Percentiles rank a stretch among this genome's conserved stretches.
phyloP scores from a whole-genome alignment of 2,113 vertebrate genomes.

The Crotalus tigris region DNA sequence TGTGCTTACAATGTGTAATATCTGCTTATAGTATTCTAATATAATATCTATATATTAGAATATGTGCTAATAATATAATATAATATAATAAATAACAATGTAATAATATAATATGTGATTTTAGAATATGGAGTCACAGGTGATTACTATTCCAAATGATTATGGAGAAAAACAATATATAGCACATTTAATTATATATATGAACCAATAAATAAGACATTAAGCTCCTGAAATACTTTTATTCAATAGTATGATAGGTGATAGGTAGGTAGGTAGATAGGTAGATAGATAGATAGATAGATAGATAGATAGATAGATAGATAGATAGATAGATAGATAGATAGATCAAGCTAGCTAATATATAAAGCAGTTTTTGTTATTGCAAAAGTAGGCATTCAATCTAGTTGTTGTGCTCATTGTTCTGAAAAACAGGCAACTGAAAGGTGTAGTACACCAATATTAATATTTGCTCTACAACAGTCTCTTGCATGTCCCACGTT shows the following conservation, averaged over 20 bases:
- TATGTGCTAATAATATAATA: neutral
- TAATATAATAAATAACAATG: neutral
- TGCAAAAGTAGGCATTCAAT: neutral
- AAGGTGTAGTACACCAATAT: neutral
- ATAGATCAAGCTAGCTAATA: neutral
- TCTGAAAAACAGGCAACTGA: neutral
- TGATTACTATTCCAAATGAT: neutral
- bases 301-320: too few species aligned
- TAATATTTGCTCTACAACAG: neutral
- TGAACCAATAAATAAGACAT: neutral
- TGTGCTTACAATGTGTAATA: neutral
- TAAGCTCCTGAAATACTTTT: neutral
- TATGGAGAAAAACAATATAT: neutral
- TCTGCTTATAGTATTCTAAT: neutral
- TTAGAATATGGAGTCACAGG: fast-evolving
- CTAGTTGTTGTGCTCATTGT: neutral
- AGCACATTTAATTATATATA: neutral
- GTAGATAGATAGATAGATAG: too few species aligned
- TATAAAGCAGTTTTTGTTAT: neutral
- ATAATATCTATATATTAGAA: neutral
- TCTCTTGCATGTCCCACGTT: neutral
- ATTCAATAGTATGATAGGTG: neutral
- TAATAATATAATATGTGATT: neutral
- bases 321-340: too few species aligned
- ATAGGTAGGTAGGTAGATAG: too few species aligned